Evolutionary conservation across 2,888 invertebrate genomes (phyloP).

Genomic region (Autographa gamma): DNA sequence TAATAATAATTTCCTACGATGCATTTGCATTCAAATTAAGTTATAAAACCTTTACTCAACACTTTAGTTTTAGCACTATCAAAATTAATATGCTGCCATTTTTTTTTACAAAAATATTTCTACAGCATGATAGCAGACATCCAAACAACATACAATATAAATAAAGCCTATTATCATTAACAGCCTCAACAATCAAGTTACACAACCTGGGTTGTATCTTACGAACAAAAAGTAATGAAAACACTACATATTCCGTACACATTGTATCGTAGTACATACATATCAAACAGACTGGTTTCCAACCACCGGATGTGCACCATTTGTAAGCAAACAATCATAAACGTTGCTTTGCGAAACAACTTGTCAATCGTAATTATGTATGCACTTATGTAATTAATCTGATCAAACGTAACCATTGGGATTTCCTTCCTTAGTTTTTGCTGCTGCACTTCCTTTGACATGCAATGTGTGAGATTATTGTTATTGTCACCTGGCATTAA

Average conservation of each 20-base stretch:
- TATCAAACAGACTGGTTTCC: slow-evolving; percentile 52
- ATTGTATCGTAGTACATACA: slow-evolving; percentile 1
- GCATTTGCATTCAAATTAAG: too few relatives aligned
- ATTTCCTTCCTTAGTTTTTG: slow-evolving; percentile 53
- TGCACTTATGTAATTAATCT: slow-evolving; percentile 39
- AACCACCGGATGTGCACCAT: slow-evolving; percentile 67
- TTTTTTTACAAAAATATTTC: neutral
- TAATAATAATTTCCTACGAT: too few relatives aligned
- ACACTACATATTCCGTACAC: neutral
- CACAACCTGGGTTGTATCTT: neutral
- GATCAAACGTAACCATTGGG: slow-evolving; percentile 42
- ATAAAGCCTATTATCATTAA: neutral
- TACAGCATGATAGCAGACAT: neutral
- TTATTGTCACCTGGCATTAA: neutral
- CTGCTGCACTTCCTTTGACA: slow-evolving; percentile 26
- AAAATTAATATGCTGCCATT: too few relatives aligned
- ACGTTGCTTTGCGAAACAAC: slow-evolving; percentile 37
- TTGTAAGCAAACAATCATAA: slow-evolving; percentile 60
- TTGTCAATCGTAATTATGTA: slow-evolving; percentile 42
- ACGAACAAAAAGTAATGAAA: neutral
- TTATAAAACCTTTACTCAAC: too few relatives aligned
- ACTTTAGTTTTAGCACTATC: too few relatives aligned
- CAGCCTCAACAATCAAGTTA: neutral
- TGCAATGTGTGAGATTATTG: slow-evolving; percentile 2
- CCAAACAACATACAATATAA: neutral